Evolutionary conservation across 2,113 vertebrate species (phyloP).

Genomic region (Pagrus major): DNA sequence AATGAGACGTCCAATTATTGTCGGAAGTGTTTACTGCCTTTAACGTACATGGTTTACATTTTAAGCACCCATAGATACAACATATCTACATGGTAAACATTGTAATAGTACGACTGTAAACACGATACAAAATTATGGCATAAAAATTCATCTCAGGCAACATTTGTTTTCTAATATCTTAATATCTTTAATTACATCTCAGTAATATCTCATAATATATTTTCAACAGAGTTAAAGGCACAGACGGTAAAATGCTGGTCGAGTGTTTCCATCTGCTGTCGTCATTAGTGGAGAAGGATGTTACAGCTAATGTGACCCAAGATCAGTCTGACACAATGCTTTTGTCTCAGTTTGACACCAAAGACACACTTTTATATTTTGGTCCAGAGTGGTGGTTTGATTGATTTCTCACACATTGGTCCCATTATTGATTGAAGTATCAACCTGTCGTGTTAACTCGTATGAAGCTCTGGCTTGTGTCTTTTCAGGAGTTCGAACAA

Average conservation of each 20-base stretch:
- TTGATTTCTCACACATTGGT: no score
- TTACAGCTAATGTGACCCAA: neutral
- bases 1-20: no score
- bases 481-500: no score
- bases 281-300: neutral
- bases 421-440: no score
- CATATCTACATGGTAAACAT: neutral
- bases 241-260: slow-evolving; percentile 1
- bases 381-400: neutral
- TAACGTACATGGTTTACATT: neutral
- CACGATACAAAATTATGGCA: neutral
- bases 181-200: slow-evolving; percentile 4
- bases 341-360: no score
- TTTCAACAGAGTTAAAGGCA: slow-evolving; percentile 18
- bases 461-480: no score
- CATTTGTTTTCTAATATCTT: neutral
- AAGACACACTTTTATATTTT: neutral
- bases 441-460: no score
- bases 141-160: neutral
- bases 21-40: neutral
- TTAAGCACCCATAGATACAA: neutral
- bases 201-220: neutral
- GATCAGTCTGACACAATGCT: no score
- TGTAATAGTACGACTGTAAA: neutral
- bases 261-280: neutral